Conservation (phyloP, 2,113 vertebrate genomes). For the Hippocampus comes region DNA sequence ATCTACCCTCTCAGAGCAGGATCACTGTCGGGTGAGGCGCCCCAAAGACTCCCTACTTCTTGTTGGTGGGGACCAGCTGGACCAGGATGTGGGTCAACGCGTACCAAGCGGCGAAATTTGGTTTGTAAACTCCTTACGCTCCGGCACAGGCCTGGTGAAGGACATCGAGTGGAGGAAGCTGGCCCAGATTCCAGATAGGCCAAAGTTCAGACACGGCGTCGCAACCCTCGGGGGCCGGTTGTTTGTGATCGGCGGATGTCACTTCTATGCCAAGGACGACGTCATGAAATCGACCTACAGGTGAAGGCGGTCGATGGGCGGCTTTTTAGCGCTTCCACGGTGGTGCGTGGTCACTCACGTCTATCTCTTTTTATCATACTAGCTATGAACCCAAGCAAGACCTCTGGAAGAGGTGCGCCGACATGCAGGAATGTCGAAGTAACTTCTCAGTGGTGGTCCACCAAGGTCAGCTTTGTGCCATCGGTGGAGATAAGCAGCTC, state of each 20-base stretch:
- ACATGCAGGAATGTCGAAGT: constrained; percentile 72
- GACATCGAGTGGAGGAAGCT: constrained; percentile 83
- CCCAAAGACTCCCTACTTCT: constrained; percentile 78
- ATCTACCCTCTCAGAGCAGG: constrained; percentile 52
- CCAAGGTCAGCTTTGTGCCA: constrained; percentile 55
- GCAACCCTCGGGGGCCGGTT: constrained; percentile 69
- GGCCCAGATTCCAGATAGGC: constrained; percentile 76
- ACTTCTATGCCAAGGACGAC: constrained; percentile 77
- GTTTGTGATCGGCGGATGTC: constrained; percentile 84
- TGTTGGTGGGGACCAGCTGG: constrained; percentile 81
- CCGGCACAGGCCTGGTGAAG: constrained; percentile 80
- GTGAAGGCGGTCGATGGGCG: constrained; percentile 48
- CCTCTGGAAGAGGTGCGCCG: constrained; percentile 64
- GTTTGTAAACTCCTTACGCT: constrained; percentile 81
- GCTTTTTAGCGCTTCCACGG: background rate
- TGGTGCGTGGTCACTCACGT: background rate
- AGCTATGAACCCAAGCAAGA: constrained; percentile 62
- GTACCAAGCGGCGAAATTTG: constrained; percentile 77
- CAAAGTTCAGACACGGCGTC: constrained; percentile 83
- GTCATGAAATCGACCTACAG: constrained; percentile 84
- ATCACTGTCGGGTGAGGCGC: constrained; percentile 69
- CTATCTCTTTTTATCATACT: background rate
- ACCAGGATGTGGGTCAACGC: constrained; percentile 69
- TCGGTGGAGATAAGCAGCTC: constrained; percentile 72
- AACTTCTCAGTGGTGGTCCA: constrained; percentile 64